These are phyloP conservation scores for Chelmon rostratus DNA, from an alignment of 2,797 vertebrate genomes.

Conservation along the genomic window DNA sequence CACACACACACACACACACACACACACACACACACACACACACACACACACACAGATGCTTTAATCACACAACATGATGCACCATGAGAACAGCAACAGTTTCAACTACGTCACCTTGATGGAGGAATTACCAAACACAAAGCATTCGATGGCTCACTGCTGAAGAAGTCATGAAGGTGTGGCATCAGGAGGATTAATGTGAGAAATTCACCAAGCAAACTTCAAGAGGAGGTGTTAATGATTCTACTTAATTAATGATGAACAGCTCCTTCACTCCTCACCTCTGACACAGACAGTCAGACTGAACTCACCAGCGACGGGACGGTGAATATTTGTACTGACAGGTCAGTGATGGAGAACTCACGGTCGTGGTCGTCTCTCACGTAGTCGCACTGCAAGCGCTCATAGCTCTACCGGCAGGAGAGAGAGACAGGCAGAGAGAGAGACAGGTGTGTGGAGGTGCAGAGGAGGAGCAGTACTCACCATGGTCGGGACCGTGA, in stretches of 20 bases:
- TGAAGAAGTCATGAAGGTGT: background rate
- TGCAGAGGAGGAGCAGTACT: constrained; percentile 87
- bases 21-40: no score
- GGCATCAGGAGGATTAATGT: no score
- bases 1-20: no score
- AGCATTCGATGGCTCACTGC: no score
- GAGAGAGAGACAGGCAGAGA: constrained; percentile 80
- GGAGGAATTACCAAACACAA: no score
- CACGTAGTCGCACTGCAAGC: constrained; percentile 97
- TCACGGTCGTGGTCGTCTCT: constrained; percentile 97
- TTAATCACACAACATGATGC: no score
- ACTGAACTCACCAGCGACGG: constrained; percentile 86
- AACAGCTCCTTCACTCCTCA: background rate
- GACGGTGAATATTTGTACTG: constrained; percentile 98
- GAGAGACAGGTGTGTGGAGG: constrained; percentile 87
- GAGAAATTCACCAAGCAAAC: no score
- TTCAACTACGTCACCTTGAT: background rate
- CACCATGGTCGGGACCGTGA: constrained; percentile 98
- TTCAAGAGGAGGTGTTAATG: no score
- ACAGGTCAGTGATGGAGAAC: constrained; percentile 97
- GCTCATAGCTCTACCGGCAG: constrained; percentile 94
- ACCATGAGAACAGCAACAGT: background rate
- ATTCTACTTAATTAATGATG: no score
- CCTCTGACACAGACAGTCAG: constrained; percentile 13
- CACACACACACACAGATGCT: no score